phyloP scores from a whole-genome alignment of 2,888 invertebrate genomes.

The Allacma fusca region DNA sequence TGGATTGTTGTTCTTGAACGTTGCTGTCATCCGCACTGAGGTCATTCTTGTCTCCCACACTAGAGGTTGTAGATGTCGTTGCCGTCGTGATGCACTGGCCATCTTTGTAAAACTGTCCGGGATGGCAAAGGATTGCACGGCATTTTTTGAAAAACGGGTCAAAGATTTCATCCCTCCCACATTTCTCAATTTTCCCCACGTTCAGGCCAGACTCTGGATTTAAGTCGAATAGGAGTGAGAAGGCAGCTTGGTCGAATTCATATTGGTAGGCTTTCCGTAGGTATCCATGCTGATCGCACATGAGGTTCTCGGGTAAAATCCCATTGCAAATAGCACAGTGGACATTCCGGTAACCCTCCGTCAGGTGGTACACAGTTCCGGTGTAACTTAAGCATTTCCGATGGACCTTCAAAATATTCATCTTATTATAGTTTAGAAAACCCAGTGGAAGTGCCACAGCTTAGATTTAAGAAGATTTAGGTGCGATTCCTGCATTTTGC shows the following conservation, averaged over 20 bases:
- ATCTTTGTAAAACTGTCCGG: slow-evolving; percentile 62
- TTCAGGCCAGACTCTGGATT: slow-evolving; percentile 61
- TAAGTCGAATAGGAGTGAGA: slow-evolving; percentile 66
- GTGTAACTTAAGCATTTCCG: slow-evolving; percentile 65
- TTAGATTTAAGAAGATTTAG: too few species aligned
- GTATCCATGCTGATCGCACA: slow-evolving; percentile 62
- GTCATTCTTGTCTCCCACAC: slow-evolving; percentile 54
- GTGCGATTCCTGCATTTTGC: too few species aligned
- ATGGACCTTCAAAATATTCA: slow-evolving; percentile 54
- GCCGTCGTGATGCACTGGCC: slow-evolving; percentile 62
- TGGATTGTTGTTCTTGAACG: slow-evolving; percentile 51
- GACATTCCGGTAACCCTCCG: slow-evolving; percentile 64
- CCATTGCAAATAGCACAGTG: slow-evolving; percentile 67
- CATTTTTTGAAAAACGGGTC: slow-evolving; percentile 67
- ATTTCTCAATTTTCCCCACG: slow-evolving; percentile 63
- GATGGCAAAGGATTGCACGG: slow-evolving; percentile 64
- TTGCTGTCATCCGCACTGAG: slow-evolving; percentile 51
- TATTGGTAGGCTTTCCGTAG: slow-evolving; percentile 61
- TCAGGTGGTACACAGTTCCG: slow-evolving; percentile 64
- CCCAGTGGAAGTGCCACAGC: too few species aligned
- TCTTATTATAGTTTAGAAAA: too few species aligned
- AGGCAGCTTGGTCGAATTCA: slow-evolving; percentile 64
- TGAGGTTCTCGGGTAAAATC: slow-evolving; percentile 63
- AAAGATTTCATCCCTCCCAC: slow-evolving; percentile 64
- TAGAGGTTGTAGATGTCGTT: slow-evolving; percentile 50